Evolutionary conservation across 2,797 vertebrate species (phyloP), one percentile per base, ranked within the genome.

Genomic region (Ctenopoma kingsleyae): DNA sequence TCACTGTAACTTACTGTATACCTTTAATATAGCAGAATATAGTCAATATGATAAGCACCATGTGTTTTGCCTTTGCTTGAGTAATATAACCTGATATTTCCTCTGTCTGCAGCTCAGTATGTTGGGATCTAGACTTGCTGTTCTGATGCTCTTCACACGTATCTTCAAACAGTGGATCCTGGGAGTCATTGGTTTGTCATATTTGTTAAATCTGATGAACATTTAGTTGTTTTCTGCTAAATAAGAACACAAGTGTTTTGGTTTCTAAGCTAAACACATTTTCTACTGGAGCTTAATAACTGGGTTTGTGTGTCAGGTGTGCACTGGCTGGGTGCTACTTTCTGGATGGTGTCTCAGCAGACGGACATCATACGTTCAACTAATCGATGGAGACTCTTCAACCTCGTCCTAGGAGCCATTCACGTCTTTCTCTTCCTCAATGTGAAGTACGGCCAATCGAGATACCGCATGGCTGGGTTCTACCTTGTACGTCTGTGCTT

Each of bases 261-360:
- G 3, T 15, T 51, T 57, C 27, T 30, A 6, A 43, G 51, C 12
- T 13, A 10, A 47, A 51, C 16, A 22, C 5, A 50, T 63, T 41
- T 35, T 27, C 3, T 6, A 41, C 13, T 15, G 4, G 15, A 43
- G 41, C 16, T 2, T n/a, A 35, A 43, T 40, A 15, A 23, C 13
- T 81, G 52, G 52, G 25, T 65, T 23, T 80, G 19, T 80, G 48
- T 78, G 57, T 54, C 16, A 89, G 96, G 96, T 70, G 85, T 92
- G 22, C 96, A 97, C 88, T 97, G 96, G 96, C 74, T 98, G 67
- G 90, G 94, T 44, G 94, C 96, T 75, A 95, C 95, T 2, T 96
- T 97, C 91, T 98, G 96, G 96, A 93, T 97, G 48, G 95, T 95
- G 32, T 95, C 95, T 56, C 96, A 96, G 92, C 95, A 96, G 89